Conservation (phyloP, 1,140 invertebrate genomes). For the Papilio helenus region DNA sequence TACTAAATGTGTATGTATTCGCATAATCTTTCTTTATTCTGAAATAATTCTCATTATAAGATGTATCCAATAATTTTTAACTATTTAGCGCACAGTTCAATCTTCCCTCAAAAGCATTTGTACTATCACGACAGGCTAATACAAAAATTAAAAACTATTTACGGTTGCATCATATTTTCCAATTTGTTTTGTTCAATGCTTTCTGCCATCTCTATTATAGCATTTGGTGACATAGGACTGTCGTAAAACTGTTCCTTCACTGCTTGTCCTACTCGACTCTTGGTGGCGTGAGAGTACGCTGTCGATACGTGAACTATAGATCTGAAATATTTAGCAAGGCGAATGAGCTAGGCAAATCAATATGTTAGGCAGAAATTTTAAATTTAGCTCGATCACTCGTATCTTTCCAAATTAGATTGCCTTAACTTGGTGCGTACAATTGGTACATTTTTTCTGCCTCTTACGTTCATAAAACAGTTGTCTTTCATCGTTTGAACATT, state of each 20-base stretch:
- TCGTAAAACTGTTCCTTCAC: slow-evolving; percentile 45
- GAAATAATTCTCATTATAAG: background rate
- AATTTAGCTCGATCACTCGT: too few species aligned
- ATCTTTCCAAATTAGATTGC: too few species aligned
- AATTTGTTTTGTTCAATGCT: slow-evolving; percentile 37
- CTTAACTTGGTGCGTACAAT: too few species aligned
- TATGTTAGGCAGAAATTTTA: too few species aligned
- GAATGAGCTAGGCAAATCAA: too few species aligned
- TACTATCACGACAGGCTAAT: too few species aligned
- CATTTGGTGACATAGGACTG: slow-evolving; percentile 40
- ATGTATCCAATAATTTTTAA: background rate
- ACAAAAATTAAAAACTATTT: background rate
- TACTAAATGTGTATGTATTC: slow-evolving; percentile 37
- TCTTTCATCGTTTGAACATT: too few species aligned
- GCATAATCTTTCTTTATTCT: slow-evolving; percentile 8
- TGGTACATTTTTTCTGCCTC: too few species aligned
- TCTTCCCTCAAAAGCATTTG: too few species aligned
- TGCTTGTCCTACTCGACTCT: slow-evolving; percentile 14
- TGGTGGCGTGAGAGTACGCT: slow-evolving; percentile 42
- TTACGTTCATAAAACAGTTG: too few species aligned
- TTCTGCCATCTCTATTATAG: slow-evolving; percentile 43
- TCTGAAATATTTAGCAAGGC: slow-evolving; percentile 15
- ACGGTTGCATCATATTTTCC: slow-evolving; percentile 29
- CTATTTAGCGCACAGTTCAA: too few species aligned
- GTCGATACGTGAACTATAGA: slow-evolving; percentile 47